A percentile compares a stretch with the other conserved stretches of the same genome.
Conservation (phyloP, 2,888 invertebrate species). For the Philereme vetulata region DNA sequence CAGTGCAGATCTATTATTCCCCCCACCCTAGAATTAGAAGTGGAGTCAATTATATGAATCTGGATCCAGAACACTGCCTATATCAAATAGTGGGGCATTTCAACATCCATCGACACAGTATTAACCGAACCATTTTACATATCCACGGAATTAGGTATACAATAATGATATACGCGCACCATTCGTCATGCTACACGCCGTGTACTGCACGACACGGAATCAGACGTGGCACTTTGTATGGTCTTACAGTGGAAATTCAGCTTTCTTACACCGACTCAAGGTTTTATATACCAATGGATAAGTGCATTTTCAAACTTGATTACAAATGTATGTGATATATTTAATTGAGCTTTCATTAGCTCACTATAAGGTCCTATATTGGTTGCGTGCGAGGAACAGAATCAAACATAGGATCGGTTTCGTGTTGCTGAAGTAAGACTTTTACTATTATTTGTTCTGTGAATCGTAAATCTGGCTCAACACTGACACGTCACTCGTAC, state of each 20-base stretch:
- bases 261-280: not conserved
- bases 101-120: conserved; percentile 31
- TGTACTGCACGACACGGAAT: conserved; percentile 61
- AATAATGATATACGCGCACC: conserved; percentile 57
- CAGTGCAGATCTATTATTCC: no score
- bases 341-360: not conserved
- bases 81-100: conserved; percentile 24
- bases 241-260: conserved; percentile 3
- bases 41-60: no score
- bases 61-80: not conserved
- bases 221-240: conserved; percentile 3
- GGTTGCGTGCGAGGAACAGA: not conserved
- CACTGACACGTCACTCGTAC: conserved; percentile 65
- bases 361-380: not conserved
- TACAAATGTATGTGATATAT: no score
- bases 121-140: conserved; percentile 51
- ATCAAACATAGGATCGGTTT: not conserved
- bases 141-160: conserved; percentile 54
- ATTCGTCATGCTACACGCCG: conserved; percentile 60
- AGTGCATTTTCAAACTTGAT: no score
- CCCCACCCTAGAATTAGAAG: no score
- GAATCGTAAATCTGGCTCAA: conserved; percentile 67
- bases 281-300: not conserved
- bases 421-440: not conserved
- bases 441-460: conserved; percentile 10